A percentile compares a stretch with the other conserved stretches of the same genome.
phyloP scores from a whole-genome alignment of 2,888 invertebrate species.

The Cheilosia impressa region DNA sequence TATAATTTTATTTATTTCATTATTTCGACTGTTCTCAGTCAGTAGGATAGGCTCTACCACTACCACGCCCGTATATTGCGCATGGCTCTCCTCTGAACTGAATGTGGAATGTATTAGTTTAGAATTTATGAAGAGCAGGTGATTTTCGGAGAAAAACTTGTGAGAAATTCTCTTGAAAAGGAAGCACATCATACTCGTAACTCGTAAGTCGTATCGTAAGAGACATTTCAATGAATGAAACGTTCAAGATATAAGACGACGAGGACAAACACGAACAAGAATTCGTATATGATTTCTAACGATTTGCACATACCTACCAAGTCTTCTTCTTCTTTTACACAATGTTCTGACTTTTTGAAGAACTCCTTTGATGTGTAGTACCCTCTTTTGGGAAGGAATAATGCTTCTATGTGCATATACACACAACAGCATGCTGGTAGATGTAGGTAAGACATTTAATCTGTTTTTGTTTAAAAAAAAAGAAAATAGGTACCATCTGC shows the following conservation, averaged over 20 bases:
- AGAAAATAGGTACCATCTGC: constrained; percentile 32
- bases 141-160: constrained; percentile 31
- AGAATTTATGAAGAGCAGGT: constrained; percentile 32
- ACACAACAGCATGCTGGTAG: constrained; percentile 19
- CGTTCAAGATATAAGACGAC: constrained; percentile 6
- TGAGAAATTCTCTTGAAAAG: constrained; percentile 30
- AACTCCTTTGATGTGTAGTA: too few relatives aligned
- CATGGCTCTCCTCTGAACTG: constrained; percentile 16
- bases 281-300: constrained; percentile 31
- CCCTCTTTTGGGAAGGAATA: too few relatives aligned
- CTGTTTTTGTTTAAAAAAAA: constrained; percentile 29
- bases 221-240: constrained; percentile 25
- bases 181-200: not conserved
- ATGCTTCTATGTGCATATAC: not conserved
- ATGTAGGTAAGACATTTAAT: constrained; percentile 37
- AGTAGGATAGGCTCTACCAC: constrained; percentile 12
- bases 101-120: constrained; percentile 27
- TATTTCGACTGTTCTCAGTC: not conserved
- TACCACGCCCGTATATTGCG: constrained; percentile 34
- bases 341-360: too few relatives aligned
- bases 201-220: not conserved
- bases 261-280: constrained; percentile 20
- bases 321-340: too few relatives aligned
- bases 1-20: too few relatives aligned
- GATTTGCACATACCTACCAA: constrained; percentile 13